A percentile compares a stretch with the other conserved stretches of the same genome.
These are phyloP conservation scores for Rynchops niger DNA, from an alignment of 2,113 vertebrate species.

Conservation along the genomic window DNA sequence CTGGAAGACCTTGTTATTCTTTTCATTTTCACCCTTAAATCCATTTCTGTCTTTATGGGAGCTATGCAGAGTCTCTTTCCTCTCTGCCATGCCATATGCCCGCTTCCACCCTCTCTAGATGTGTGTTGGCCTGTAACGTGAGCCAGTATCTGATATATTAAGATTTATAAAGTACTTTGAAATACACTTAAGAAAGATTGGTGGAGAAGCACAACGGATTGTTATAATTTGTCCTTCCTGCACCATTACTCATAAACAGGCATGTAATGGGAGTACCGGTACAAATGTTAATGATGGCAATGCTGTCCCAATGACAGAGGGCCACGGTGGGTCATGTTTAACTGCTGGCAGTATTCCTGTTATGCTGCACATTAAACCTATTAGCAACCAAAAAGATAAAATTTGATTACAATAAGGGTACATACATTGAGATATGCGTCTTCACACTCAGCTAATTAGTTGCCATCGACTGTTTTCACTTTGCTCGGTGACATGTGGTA, in stretches of 20 bases:
- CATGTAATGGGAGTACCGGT: not conserved
- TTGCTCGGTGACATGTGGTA: slow-evolving; percentile 73
- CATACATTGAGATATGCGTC: slow-evolving; percentile 50
- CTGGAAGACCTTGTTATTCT: not conserved
- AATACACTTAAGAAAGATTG: not conserved
- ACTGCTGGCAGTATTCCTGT: slow-evolving; percentile 1
- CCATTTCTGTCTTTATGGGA: not conserved
- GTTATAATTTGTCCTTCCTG: not conserved
- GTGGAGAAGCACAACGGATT: not conserved
- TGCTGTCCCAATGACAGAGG: not conserved
- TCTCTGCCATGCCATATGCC: not conserved
- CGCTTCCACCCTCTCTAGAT: not conserved
- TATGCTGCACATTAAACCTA: not conserved
- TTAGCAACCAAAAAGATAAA: slow-evolving; percentile 42
- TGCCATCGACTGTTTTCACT: slow-evolving; percentile 67
- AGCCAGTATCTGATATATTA: not conserved
- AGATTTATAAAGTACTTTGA: not conserved
- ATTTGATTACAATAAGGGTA: slow-evolving; percentile 43
- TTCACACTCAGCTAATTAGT: slow-evolving; percentile 76
- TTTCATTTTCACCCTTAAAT: not conserved
- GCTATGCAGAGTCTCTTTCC: not conserved
- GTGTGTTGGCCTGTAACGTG: not conserved
- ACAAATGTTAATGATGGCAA: not conserved
- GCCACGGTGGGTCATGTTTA: slow-evolving; percentile 9
- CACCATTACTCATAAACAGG: not conserved